A percentile compares a stretch with the other conserved stretches of the same genome.
These are phyloP conservation scores for Phaetusa simplex DNA, from an alignment of 2,113 vertebrate genomes.

Conservation along the genomic window DNA sequence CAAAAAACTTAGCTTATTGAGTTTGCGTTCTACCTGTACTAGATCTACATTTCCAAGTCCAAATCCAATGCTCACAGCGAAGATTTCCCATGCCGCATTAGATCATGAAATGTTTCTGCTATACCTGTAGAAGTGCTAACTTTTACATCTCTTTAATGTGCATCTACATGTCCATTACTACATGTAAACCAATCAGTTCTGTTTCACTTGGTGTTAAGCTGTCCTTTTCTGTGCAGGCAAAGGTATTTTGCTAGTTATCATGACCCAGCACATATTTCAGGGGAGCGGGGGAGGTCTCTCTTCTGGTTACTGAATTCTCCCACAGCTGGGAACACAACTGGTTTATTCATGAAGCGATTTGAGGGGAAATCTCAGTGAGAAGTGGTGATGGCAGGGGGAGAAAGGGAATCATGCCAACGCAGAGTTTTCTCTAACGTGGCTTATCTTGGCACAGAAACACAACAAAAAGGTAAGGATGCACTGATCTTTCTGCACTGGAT, in stretches of 20 bases:
- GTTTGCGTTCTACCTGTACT: not conserved
- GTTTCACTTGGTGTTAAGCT: not conserved
- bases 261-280: not conserved
- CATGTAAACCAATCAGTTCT: not conserved
- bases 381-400: not conserved
- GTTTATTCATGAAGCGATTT: not conserved
- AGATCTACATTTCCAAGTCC: not conserved
- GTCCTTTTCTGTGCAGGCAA: not conserved
- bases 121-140: not conserved
- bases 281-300: not conserved
- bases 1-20: not conserved
- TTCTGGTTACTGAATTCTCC: not conserved
- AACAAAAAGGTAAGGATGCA: not conserved
- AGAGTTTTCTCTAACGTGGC: not conserved
- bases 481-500: not conserved
- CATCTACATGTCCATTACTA: not conserved
- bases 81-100: not conserved
- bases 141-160: not conserved
- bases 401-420: not conserved
- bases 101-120: not conserved
- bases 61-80: not conserved
- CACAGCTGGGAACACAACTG: constrained; percentile 13
- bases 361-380: not conserved
- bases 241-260: not conserved
- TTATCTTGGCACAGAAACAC: not conserved